Conservation (phyloP, 35 echinoderm and acorn worm genomes). For the Anneissia japonica region DNA sequence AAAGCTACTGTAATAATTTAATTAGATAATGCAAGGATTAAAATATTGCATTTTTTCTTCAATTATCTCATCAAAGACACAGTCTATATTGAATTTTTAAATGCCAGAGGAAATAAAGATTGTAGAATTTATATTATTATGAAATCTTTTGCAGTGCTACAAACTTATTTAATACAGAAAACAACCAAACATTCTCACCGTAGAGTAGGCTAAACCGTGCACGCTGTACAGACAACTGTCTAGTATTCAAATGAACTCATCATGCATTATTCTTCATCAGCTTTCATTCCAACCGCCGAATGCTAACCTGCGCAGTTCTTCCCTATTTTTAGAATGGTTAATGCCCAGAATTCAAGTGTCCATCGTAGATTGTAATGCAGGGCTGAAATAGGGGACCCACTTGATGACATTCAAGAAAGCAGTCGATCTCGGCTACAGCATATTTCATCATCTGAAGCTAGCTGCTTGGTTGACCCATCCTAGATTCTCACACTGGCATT, state of each 20-base stretch:
- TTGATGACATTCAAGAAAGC: background rate
- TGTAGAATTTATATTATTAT: too few relatives aligned
- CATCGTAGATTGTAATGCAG: background rate
- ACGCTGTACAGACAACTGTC: background rate
- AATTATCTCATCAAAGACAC: too few relatives aligned
- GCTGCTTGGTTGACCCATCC: background rate
- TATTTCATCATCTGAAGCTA: background rate
- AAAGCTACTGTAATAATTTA: too few relatives aligned
- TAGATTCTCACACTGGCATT: background rate
- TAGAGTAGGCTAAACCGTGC: too few relatives aligned
- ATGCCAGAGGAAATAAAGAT: too few relatives aligned
- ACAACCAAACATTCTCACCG: too few relatives aligned
- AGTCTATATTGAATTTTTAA: too few relatives aligned
- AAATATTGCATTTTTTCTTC: too few relatives aligned
- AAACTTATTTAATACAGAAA: too few relatives aligned
- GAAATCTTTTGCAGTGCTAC: too few relatives aligned
- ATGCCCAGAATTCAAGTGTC: background rate
- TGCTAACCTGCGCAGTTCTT: background rate
- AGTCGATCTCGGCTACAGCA: background rate
- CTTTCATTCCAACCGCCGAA: background rate
- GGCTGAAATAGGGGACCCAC: background rate
- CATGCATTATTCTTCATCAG: background rate
- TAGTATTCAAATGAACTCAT: background rate
- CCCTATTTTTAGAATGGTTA: background rate
- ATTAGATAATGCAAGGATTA: too few relatives aligned